Conservation (phyloP, 2,797 vertebrate genomes). For the Tachyglossus aculeatus region DNA sequence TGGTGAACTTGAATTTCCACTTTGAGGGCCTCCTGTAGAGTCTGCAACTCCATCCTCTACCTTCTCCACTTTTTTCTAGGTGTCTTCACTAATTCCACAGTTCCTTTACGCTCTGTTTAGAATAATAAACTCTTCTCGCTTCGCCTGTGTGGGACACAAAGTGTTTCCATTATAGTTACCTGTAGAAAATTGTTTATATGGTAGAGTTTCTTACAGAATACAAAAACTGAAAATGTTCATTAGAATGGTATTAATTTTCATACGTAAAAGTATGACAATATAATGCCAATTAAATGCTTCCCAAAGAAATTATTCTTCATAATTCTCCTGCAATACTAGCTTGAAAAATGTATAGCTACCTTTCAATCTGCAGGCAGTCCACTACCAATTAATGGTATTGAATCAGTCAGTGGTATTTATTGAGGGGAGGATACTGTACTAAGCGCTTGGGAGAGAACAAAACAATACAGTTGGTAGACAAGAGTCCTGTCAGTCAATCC, state of each 20-base stretch:
- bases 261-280: too few relatives aligned
- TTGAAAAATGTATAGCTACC: too few relatives aligned
- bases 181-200: not conserved
- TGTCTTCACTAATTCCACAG: constrained; percentile 70
- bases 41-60: constrained; percentile 98
- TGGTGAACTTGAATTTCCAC: constrained; percentile 99
- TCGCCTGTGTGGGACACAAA: constrained; percentile 60
- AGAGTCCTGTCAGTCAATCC: too few relatives aligned
- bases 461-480: too few relatives aligned
- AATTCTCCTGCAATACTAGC: too few relatives aligned
- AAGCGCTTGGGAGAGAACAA: too few relatives aligned
- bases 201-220: not conserved
- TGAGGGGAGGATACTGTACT: too few relatives aligned
- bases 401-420: too few relatives aligned
- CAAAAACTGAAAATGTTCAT: constrained; percentile 17
- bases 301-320: too few relatives aligned
- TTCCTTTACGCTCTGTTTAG: constrained; percentile 72
- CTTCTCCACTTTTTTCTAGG: constrained; percentile 84
- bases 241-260: constrained; percentile 20
- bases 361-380: too few relatives aligned
- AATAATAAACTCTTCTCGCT: constrained; percentile 71
- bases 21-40: constrained; percentile 98
- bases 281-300: too few relatives aligned
- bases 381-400: too few relatives aligned
- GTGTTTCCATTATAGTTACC: constrained; percentile 39